These are phyloP conservation scores for Synergus japonicus DNA, from an alignment of 2,888 invertebrate species.

Conservation along the genomic window DNA sequence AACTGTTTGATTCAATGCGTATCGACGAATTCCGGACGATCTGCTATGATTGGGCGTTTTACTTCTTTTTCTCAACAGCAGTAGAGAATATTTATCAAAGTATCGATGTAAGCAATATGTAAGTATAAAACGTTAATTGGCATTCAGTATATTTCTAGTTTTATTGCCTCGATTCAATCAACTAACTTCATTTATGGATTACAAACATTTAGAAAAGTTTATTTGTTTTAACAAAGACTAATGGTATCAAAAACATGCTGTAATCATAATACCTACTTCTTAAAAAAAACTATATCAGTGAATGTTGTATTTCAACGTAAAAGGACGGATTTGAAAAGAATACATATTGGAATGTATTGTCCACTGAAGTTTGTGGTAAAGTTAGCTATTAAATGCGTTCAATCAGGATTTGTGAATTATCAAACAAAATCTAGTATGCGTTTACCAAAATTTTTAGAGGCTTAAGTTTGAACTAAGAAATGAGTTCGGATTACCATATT, in stretches of 20 bases:
- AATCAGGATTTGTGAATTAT: neutral
- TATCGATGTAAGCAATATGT: conserved; percentile 57
- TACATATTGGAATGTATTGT: neutral
- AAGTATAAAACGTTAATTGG: conserved; percentile 65
- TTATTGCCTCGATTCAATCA: conserved; percentile 30
- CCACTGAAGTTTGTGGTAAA: neutral
- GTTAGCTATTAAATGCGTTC: neutral
- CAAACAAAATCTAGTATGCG: neutral
- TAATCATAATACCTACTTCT: neutral
- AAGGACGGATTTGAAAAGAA: conserved; percentile 1
- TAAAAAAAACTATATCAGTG: neutral
- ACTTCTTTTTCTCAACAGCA: conserved; percentile 50
- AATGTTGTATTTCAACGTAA: neutral
- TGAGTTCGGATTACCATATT: neutral
- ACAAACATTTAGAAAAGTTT: conserved; percentile 6
- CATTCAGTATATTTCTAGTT: conserved; percentile 59
- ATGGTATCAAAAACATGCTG: neutral
- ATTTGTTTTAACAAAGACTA: neutral
- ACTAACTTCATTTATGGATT: conserved; percentile 12
- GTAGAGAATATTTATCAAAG: conserved; percentile 51
- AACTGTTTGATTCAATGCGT: conserved; percentile 58
- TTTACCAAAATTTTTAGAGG: neutral
- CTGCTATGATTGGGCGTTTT: conserved; percentile 34
- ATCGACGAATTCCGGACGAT: conserved; percentile 51
- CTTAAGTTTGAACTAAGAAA: neutral